Percentiles rank a stretch among this genome's conserved stretches.
Evolutionary conservation across 2,888 invertebrate genomes (phyloP).

Genomic region (Hirtodrosophila duncani): DNA sequence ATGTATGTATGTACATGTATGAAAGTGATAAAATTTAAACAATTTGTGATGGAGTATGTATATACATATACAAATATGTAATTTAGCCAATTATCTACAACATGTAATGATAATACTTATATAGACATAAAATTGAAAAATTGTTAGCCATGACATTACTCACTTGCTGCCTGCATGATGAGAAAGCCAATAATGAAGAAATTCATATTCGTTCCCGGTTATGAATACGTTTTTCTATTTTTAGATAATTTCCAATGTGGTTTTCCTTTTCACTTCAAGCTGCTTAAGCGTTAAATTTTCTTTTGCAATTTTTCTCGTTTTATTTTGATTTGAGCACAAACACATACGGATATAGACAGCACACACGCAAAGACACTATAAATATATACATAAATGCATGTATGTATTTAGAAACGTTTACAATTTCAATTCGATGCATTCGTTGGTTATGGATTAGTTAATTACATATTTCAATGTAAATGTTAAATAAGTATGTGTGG

Average conservation of each 20-base stretch:
- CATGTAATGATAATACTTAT: too few species aligned
- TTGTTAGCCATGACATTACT: slow-evolving; percentile 54
- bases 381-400: slow-evolving; percentile 24
- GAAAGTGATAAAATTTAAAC: background rate
- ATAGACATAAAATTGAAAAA: slow-evolving; percentile 10
- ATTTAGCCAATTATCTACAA: slow-evolving; percentile 10
- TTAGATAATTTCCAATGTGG: slow-evolving; percentile 9
- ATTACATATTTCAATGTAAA: too few species aligned
- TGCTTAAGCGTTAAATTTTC: slow-evolving; percentile 26
- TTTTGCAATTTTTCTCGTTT: slow-evolving; percentile 33
- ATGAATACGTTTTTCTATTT: slow-evolving; percentile 15
- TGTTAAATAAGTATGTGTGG: slow-evolving; percentile 21
- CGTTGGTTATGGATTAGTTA: too few species aligned
- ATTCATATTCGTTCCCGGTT: slow-evolving; percentile 64
- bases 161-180: slow-evolving; percentile 76
- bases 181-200: slow-evolving; percentile 75
- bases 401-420: slow-evolving; percentile 10
- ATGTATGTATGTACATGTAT: too few species aligned
- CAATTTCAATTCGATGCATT: slow-evolving; percentile 12
- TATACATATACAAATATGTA: too few species aligned
- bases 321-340: slow-evolving; percentile 30
- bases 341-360: too few species aligned
- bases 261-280: background rate
- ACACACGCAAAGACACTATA: slow-evolving; percentile 15
- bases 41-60: slow-evolving; percentile 2